Evolutionary conservation across 2,797 vertebrate genomes (phyloP), one percentile per base, ranked within the genome.

Genomic region (Sylvilagus floridanus): DNA sequence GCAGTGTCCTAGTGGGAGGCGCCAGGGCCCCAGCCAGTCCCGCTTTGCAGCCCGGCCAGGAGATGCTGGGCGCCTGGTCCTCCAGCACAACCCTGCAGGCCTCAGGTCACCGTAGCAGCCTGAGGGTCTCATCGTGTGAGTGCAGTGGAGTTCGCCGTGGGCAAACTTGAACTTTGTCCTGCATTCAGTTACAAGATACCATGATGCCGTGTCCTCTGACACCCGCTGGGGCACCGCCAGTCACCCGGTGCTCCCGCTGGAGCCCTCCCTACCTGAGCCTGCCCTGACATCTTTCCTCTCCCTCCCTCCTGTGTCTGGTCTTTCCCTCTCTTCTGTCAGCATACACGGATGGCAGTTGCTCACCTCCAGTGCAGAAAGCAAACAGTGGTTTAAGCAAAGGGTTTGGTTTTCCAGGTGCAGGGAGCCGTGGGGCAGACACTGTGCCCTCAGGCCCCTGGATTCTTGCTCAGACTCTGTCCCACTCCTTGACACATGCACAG

Each of bases 1-100:
- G 26, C 4, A 1, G 6, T 5, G 0, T 47, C 69, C 35, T 12
- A 2, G 1, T 21, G 24, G 81, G 28, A 60, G 26, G 4, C 10
- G 2, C 2, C 32, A 42, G 32, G 35, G 17, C 68, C 82, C 26
- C 14, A 1, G 0, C 63, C 28, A 47, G 26, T 54, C 22, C 37
- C 5, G 22, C n/a, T 79, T 65, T 65, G 28, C 85, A 65, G 4
- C 30, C 75, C 79, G n/a, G 65, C 57, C 28, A 0, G 42, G 63
- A 0, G 14, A 76, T n/a, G 13, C 88, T 60, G 14, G 21, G 65
- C 19, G 37, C 2, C 21, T 13, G 24, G 62, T 17, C 73, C 81
- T 47, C 26, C 5, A 63, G 73, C 57, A 14, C 69, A 83, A 71
- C 63, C 0, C n/a, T 19, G 28, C 37, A 32, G 28, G 47, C 81